phyloP scores from a whole-genome alignment of 64 coral and sea anemone species.

The Astreopora myriophthalma region DNA sequence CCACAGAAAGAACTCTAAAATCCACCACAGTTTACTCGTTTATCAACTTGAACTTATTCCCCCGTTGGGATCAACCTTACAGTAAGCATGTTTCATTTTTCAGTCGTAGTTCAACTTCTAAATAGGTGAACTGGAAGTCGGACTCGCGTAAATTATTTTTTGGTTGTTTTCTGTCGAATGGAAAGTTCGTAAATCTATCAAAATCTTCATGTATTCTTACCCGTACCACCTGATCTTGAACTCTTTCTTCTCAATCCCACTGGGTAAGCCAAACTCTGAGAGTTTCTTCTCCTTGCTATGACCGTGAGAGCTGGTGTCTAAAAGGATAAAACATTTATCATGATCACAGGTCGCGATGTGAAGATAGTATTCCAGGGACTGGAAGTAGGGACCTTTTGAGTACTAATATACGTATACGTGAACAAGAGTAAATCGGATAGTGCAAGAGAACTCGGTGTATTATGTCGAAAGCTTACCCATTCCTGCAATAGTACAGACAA shows the following conservation, averaged over 20 bases:
- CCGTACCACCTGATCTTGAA: slow-evolving; percentile 27
- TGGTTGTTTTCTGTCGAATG: too few species aligned
- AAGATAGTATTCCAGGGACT: neutral
- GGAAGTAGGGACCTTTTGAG: neutral
- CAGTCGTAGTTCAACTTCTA: too few species aligned
- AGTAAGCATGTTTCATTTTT: too few species aligned
- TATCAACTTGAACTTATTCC: too few species aligned
- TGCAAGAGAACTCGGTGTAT: neutral
- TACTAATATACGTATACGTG: too few species aligned
- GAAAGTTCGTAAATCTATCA: neutral
- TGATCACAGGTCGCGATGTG: neutral
- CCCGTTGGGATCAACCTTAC: too few species aligned
- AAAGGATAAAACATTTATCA: neutral
- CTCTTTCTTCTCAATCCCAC: slow-evolving; percentile 53
- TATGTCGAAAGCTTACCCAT: neutral
- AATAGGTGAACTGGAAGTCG: too few species aligned
- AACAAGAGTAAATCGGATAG: too few species aligned
- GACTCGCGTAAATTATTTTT: too few species aligned
- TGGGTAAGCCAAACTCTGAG: slow-evolving; percentile 43
- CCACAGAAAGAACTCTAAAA: too few species aligned
- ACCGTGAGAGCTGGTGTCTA: slow-evolving; percentile 62
- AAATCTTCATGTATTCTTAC: neutral
- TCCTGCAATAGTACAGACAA: neutral
- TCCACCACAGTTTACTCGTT: too few species aligned
- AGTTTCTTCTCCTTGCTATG: slow-evolving; percentile 61